phyloP scores from a whole-genome alignment of 2,113 vertebrate species.

The Pomatostomus ruficeps region DNA sequence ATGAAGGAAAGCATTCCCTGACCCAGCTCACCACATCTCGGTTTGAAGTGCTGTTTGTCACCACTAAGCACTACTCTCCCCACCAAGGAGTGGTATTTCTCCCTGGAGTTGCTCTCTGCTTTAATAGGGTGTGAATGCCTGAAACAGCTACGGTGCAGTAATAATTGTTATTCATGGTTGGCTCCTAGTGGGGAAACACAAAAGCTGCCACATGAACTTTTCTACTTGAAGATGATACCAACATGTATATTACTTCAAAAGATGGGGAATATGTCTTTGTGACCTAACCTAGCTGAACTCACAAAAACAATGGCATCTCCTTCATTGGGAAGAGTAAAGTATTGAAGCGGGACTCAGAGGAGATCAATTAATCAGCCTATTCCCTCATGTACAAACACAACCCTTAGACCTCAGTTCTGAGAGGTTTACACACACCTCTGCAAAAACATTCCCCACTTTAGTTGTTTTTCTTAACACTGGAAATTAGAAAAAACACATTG shows the following conservation, averaged over 20 bases:
- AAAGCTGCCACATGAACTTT: conserved; percentile 31
- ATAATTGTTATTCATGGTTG: conserved; percentile 41
- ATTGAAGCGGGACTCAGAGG: background rate
- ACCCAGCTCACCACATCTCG: background rate
- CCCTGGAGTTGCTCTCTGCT: conserved; percentile 9
- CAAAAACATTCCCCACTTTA: background rate
- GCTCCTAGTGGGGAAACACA: conserved; percentile 26
- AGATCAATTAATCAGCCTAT: background rate
- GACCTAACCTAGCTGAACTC: conserved; percentile 1
- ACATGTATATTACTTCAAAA: conserved; percentile 32
- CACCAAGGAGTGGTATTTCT: conserved; percentile 23
- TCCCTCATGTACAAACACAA: background rate
- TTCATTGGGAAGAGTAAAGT: background rate
- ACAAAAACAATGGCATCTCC: background rate
- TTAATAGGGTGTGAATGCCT: conserved; percentile 13
- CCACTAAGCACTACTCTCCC: conserved; percentile 35
- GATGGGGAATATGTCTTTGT: conserved; percentile 1
- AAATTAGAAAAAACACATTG: background rate
- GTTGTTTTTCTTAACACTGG: background rate
- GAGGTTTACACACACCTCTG: background rate
- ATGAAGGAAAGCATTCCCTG: background rate
- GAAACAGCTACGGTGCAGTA: background rate
- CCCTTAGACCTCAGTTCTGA: background rate
- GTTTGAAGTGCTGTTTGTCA: conserved; percentile 42
- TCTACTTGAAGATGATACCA: conserved; percentile 35